Conservation (phyloP, 2,888 invertebrate genomes). For the Hydrotaea cyrtoneurina region DNA sequence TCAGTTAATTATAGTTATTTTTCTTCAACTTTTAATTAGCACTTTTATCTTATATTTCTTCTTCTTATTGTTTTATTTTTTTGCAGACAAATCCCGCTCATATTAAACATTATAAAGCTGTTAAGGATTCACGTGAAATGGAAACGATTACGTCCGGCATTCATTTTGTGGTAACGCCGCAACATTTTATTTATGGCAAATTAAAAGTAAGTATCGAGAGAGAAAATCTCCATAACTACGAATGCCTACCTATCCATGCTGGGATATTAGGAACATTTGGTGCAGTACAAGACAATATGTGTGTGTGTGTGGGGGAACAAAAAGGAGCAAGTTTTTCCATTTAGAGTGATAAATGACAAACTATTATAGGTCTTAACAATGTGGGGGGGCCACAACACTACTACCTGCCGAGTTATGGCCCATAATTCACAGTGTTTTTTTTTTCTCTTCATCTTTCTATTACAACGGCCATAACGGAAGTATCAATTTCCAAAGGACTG, state of each 20-base stretch:
- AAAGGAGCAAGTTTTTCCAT: conserved; percentile 30
- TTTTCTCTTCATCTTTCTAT: not conserved
- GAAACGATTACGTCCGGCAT: conserved; percentile 81
- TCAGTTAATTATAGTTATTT: conserved; percentile 45
- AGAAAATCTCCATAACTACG: conserved; percentile 7
- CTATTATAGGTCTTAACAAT: conserved; percentile 14
- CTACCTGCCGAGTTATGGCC: conserved; percentile 8
- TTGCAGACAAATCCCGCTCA: conserved; percentile 76
- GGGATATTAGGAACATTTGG: too few relatives aligned
- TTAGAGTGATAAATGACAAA: conserved; percentile 27
- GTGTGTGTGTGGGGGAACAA: not conserved
- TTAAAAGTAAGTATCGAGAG: conserved; percentile 79
- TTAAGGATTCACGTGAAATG: conserved; percentile 76
- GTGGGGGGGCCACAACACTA: not conserved
- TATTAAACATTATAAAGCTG: conserved; percentile 74
- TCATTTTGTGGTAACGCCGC: conserved; percentile 81
- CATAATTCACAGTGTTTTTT: conserved; percentile 11
- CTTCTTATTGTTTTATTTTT: conserved; percentile 46
- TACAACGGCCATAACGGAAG: not conserved
- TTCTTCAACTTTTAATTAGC: conserved; percentile 43
- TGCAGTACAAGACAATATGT: too few relatives aligned
- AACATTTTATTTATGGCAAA: conserved; percentile 82
- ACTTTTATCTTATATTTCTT: conserved; percentile 10
- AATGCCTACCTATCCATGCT: not conserved
- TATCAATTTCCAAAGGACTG: not conserved